Evolutionary conservation across 2,113 vertebrate genomes (phyloP).

Genomic region (Apteryx owenii): DNA sequence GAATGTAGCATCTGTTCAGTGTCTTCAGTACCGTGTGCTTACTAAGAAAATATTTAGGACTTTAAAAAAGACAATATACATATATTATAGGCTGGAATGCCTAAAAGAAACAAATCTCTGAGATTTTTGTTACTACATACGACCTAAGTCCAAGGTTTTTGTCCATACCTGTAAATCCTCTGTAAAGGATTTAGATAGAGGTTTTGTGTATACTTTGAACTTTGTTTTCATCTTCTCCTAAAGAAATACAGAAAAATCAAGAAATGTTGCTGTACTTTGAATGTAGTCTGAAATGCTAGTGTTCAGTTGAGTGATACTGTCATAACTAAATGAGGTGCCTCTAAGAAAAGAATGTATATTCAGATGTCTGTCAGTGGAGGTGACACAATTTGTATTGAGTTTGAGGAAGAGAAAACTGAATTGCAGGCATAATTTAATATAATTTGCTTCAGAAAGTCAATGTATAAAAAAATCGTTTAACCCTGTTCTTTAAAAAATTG

Average conservation of each 20-base stretch:
- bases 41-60: not conserved
- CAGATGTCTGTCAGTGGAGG: not conserved
- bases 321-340: not conserved
- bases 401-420: not conserved
- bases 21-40: not conserved
- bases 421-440: not conserved
- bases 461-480: not conserved
- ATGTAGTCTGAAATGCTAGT: not conserved
- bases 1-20: not conserved
- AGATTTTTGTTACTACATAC: not conserved
- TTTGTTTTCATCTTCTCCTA: not conserved
- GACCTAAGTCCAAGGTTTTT: not conserved
- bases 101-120: not conserved
- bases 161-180: not conserved
- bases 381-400: not conserved
- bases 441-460: constrained; percentile 11
- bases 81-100: not conserved
- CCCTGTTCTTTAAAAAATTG: not conserved
- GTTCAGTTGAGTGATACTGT: not conserved
- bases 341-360: not conserved
- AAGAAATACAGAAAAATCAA: not conserved
- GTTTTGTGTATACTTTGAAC: not conserved
- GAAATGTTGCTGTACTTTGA: not conserved
- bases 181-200: too few species aligned
- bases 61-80: not conserved